phyloP scores from a whole-genome alignment of 2,888 invertebrate genomes.

The Noctua comes region DNA sequence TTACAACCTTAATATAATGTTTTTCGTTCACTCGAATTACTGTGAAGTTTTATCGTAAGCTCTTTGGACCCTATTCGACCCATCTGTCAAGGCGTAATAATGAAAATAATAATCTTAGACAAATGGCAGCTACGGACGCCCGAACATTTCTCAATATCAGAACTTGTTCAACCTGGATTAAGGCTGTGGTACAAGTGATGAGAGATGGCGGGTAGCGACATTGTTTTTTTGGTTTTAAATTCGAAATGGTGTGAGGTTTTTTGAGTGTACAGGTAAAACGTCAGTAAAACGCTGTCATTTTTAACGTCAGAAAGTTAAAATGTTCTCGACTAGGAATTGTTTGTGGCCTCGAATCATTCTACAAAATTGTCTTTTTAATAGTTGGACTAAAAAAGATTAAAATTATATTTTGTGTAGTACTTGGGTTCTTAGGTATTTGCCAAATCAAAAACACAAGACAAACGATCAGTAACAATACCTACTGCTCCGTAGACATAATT shows the following conservation, averaged over 20 bases:
- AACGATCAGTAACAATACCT: background rate
- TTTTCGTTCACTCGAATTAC: slow-evolving; percentile 28
- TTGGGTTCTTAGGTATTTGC: background rate
- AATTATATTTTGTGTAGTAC: no score
- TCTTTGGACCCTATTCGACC: slow-evolving; percentile 31
- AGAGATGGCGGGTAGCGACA: slow-evolving; percentile 21
- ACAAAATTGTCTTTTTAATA: background rate
- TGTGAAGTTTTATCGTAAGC: slow-evolving; percentile 43
- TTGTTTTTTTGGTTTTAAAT: background rate
- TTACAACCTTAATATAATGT: slow-evolving; percentile 18
- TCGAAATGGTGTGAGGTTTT: background rate
- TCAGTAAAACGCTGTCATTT: background rate
- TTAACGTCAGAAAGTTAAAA: background rate
- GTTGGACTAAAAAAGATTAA: background rate
- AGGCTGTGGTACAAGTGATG: slow-evolving; percentile 33
- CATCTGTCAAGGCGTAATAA: slow-evolving; percentile 63
- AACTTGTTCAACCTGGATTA: slow-evolving; percentile 74
- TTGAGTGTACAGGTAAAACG: background rate
- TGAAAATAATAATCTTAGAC: slow-evolving; percentile 74
- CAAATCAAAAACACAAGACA: no score
- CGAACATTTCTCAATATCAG: slow-evolving; percentile 71
- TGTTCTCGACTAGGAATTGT: background rate
- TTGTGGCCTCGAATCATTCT: background rate
- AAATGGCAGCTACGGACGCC: slow-evolving; percentile 66
- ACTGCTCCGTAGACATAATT: background rate